Evolutionary conservation across 2,888 invertebrate genomes (phyloP), one percentile per base, ranked within the genome.

Genomic region (Sabellastarte sp.): DNA sequence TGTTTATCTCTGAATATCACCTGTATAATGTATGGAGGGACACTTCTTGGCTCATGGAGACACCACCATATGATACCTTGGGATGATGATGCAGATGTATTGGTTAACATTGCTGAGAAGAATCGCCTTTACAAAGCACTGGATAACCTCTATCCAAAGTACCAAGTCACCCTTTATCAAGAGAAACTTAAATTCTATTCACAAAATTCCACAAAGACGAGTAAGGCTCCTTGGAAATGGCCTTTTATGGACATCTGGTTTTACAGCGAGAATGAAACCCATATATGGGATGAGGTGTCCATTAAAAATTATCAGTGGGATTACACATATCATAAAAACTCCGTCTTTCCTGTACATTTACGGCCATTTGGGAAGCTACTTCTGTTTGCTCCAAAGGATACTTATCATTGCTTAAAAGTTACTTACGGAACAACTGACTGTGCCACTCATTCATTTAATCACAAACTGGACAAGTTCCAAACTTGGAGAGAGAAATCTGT

Each of bases 351-450:
- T 10, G 20, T 20, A 41, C 41, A 20, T 10, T 20, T 20, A 5
- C 41, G 41, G 41, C 41, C 41, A 15, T 41, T 41, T 41, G 41
- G 41, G 41, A 41, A 15, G 41, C 15, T 41, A n/a, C n/a, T 28
- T 5, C 10, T 53, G 24, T 30, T 58, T 58, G 68, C 73, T 29
- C 70, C 66, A 41, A 41, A 20, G 41, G 41, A 41, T 53, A n/a
- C n/a, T n/a, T n/a, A n/a, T n/a, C n/a, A n/a, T n/a, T n/a, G n/a
- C n/a, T n/a, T n/a, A n/a, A n/a, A n/a, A n/a, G n/a, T n/a, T n/a
- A n/a, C n/a, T n/a, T n/a, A n/a, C n/a, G n/a, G n/a, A n/a, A n/a
- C n/a, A n/a, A n/a, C n/a, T n/a, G n/a, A n/a, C n/a, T n/a, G n/a
- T n/a, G n/a, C n/a, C n/a, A n/a, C n/a, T n/a, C n/a, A n/a, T n/a